A percentile compares a stretch with the other conserved stretches of the same genome.
Conservation (phyloP, 2,797 vertebrate species). For the Tapera naevia region DNA sequence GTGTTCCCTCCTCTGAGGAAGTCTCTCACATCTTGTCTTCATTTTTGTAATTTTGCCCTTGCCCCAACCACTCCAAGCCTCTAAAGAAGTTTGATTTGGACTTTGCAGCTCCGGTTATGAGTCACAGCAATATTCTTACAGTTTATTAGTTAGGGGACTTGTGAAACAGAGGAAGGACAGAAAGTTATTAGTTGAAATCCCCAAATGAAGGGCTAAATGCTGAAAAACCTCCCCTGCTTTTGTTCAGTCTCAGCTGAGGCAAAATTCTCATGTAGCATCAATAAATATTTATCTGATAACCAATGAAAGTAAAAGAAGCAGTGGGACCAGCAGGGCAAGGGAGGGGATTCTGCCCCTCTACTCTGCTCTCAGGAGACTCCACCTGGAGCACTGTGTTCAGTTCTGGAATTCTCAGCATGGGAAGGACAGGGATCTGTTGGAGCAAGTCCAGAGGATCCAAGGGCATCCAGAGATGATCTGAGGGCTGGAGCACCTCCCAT, state of each 20-base stretch:
- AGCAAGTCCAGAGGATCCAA: too few relatives aligned
- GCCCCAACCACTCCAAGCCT: neutral
- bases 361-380: too few relatives aligned
- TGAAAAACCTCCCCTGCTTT: neutral
- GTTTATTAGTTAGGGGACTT: conserved; percentile 47
- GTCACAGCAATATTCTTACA: conserved; percentile 18
- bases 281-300: neutral
- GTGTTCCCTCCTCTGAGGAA: neutral
- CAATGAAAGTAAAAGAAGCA: neutral
- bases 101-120: neutral
- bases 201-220: conserved; percentile 24
- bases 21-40: neutral
- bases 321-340: too few relatives aligned
- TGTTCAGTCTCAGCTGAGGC: neutral
- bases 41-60: conserved; percentile 12
- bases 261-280: neutral
- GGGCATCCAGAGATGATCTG: too few relatives aligned
- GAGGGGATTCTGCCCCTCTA: too few relatives aligned
- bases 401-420: too few relatives aligned
- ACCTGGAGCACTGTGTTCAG: too few relatives aligned
- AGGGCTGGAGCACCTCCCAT: too few relatives aligned
- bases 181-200: conserved; percentile 53
- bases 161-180: conserved; percentile 41
- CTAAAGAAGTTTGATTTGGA: neutral
- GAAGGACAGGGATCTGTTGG: too few relatives aligned